These are phyloP conservation scores for Epinephelus lanceolatus DNA, from an alignment of 2,113 vertebrate genomes.

Conservation along the genomic window DNA sequence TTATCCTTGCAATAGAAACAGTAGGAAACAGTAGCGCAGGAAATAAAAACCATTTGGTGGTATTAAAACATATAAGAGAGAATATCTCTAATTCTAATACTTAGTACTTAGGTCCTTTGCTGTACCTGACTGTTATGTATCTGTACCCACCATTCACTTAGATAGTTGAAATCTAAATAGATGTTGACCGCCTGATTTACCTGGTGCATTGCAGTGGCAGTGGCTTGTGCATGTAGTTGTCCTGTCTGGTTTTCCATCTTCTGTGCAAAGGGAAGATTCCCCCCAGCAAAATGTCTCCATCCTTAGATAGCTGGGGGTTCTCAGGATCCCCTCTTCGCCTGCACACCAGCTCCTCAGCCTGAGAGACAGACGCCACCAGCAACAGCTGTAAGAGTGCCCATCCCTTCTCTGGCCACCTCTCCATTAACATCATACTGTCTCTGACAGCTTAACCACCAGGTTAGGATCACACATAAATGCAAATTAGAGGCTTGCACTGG, in stretches of 20 bases:
- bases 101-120: no score
- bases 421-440: constrained; percentile 34
- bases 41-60: neutral
- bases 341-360: constrained; percentile 60
- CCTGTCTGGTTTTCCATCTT: constrained; percentile 64
- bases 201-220: constrained; percentile 74
- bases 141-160: no score
- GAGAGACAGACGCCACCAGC: constrained; percentile 53
- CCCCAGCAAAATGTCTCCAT: constrained; percentile 79
- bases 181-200: constrained; percentile 48
- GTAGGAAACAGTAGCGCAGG: no score
- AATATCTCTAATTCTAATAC: no score
- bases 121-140: neutral
- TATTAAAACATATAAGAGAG: constrained; percentile 19
- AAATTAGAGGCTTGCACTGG: neutral
- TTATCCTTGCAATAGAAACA: neutral
- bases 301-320: constrained; percentile 60
- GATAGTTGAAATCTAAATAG: neutral
- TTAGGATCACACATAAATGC: constrained; percentile 5
- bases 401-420: constrained; percentile 64
- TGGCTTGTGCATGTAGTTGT: constrained; percentile 67
- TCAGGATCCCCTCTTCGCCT: constrained; percentile 62
- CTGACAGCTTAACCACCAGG: neutral
- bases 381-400: constrained; percentile 69
- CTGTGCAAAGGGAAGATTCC: constrained; percentile 81